phyloP scores from a whole-genome alignment of 2,888 invertebrate species.

The Nephrotoma appendiculata region DNA sequence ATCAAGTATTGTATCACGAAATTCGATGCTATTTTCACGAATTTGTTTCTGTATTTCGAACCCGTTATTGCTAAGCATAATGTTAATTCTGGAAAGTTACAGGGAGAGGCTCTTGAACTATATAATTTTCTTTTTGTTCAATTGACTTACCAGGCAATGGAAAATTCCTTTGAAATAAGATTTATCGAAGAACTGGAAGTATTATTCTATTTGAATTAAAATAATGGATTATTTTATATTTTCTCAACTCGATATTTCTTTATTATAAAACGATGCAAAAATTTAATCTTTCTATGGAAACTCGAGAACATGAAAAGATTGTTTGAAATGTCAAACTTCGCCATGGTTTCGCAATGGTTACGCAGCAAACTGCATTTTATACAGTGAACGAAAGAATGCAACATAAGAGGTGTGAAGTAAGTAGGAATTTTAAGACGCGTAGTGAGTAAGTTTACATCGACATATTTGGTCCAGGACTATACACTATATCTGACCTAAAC shows the following conservation, averaged over 20 bases:
- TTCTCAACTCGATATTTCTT: neutral
- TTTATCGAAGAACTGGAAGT: neutral
- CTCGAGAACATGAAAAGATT: neutral
- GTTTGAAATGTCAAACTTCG: neutral
- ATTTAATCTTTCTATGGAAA: neutral
- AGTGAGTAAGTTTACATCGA: too few relatives aligned
- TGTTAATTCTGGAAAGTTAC: neutral
- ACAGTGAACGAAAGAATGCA: too few relatives aligned
- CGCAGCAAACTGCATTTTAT: too few relatives aligned
- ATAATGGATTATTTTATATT: neutral
- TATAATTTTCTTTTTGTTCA: neutral
- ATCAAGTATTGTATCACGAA: slow-evolving; percentile 22
- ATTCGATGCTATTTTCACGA: slow-evolving; percentile 23
- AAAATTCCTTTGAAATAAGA: neutral
- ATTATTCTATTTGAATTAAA: neutral
- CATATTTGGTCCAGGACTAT: too few relatives aligned
- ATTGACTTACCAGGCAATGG: neutral
- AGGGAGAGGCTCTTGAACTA: neutral
- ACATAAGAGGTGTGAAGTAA: too few relatives aligned
- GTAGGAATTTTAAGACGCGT: too few relatives aligned
- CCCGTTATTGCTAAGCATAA: neutral
- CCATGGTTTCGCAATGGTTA: neutral
- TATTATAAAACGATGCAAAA: neutral
- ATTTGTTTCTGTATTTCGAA: slow-evolving; percentile 28
- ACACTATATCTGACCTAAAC: too few relatives aligned